Base-by-base conservation (phyloP, 2,113 vertebrate genomes). In the Toxotes chatareus region DNA sequence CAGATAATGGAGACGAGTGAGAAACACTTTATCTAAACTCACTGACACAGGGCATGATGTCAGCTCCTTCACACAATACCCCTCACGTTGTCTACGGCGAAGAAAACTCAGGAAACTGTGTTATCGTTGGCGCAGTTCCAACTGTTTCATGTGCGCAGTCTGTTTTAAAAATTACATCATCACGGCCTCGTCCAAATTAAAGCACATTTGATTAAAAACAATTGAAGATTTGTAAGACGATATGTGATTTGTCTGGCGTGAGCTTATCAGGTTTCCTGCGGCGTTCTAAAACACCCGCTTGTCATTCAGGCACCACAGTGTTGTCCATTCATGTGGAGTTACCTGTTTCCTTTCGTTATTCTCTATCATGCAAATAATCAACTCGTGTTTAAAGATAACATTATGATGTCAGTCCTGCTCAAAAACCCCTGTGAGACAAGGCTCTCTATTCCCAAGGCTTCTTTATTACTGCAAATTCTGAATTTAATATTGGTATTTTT, bases 21-120 rank as follows among this genome's bases (percentile, higher is more conserved):
- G 68, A 75, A 57, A 55, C 88, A 82, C 77, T 90, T 88, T 61
- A 73, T 80, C 10, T 82, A 79, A 87, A 84, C 77, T 77, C 46
- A 6, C 10, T 62, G 62, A 85, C 75, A 68, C 75, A 19, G 57
- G 16, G 70, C 55, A 14, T 64, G 73, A 87, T 71, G 31, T 64
- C 16, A 71, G 69, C 56, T 63, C 31, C 36, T 51, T 71, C 64
- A 53, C 73, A 59, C 42, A 70, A 63, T 56, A 17, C n/a, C 42
- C 21, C 47, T 59, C 36, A 75, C 65, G 44, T 16, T 5, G n/a
- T 40, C 42, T 21, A 27, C 42, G 34, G 6, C 9, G 49, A 3
- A n/a, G 57, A n/a, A 34, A 69, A 27, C 27, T 0, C 10, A 19
- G 16, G 16, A 62, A 27, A 69, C 11, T 5, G 4, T 36, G 60